Evolutionary conservation across 2,113 vertebrate species (phyloP).

Genomic region (Acrocephalus kingi): DNA sequence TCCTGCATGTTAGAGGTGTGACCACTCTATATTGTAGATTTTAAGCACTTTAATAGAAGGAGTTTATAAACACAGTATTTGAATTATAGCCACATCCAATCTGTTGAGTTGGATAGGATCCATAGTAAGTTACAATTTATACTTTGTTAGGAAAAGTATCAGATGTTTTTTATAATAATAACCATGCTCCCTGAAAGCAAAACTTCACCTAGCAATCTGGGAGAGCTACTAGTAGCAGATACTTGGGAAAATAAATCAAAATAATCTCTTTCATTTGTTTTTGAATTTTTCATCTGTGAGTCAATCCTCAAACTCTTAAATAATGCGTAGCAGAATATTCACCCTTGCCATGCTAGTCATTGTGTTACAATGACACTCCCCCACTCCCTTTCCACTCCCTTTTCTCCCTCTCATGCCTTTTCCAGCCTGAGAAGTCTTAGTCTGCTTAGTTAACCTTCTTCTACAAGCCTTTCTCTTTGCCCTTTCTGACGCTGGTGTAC

Average conservation of each 20-base stretch:
- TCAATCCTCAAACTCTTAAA: background rate
- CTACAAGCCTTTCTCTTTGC: background rate
- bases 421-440: background rate
- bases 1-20: background rate
- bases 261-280: background rate
- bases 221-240: background rate
- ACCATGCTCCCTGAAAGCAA: background rate
- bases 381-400: background rate
- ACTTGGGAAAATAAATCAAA: background rate
- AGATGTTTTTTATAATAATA: background rate
- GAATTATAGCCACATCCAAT: background rate
- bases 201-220: background rate
- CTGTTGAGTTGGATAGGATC: background rate
- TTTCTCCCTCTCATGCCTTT: background rate
- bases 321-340: background rate
- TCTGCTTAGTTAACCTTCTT: background rate
- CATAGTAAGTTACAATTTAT: background rate
- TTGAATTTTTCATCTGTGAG: background rate
- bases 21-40: background rate
- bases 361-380: background rate
- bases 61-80: background rate
- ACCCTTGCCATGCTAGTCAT: background rate
- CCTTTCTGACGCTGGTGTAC: background rate
- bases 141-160: background rate
- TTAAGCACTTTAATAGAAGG: background rate